These are phyloP conservation scores for Lepetodrilus schrolli DNA, from an alignment of 2,888 invertebrate species.

Conservation along the genomic window DNA sequence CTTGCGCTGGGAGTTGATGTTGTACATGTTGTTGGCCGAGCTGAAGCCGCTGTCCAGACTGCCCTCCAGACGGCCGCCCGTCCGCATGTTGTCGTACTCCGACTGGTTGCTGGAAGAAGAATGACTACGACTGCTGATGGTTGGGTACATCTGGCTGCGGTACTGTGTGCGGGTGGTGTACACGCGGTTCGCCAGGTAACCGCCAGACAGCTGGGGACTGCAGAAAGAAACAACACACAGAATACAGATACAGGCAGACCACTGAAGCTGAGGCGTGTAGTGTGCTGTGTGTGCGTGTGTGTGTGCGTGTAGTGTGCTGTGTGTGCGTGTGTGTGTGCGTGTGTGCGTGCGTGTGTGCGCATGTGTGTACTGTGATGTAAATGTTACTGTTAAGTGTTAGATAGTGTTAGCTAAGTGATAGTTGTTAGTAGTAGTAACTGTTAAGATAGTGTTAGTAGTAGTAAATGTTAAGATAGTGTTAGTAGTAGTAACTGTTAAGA, in stretches of 20 bases:
- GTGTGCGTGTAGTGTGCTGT: too few relatives aligned
- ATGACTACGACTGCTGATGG: constrained; percentile 50
- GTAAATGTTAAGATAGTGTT: too few relatives aligned
- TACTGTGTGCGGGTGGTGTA: constrained; percentile 73
- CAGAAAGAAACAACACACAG: constrained; percentile 32
- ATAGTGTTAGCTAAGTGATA: too few relatives aligned
- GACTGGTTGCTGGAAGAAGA: constrained; percentile 59
- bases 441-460: too few relatives aligned
- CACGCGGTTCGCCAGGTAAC: constrained; percentile 67
- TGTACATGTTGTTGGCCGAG: constrained; percentile 74
- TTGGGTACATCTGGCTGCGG: constrained; percentile 74
- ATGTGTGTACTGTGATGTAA: too few relatives aligned
- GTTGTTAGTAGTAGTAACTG: too few relatives aligned
- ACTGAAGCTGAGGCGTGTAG: too few relatives aligned
- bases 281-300: too few relatives aligned
- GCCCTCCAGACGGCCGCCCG: constrained; percentile 45
- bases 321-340: too few relatives aligned
- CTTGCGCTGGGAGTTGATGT: constrained; percentile 74
- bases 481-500: too few relatives aligned
- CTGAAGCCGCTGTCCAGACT: constrained; percentile 63
- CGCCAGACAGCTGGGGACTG: constrained; percentile 56
- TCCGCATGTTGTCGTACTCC: constrained; percentile 66
- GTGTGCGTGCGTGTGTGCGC: too few relatives aligned
- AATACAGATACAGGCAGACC: neutral
- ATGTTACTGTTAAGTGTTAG: too few relatives aligned